A percentile compares a stretch with the other conserved stretches of the same genome.
Evolutionary conservation across 2,888 invertebrate genomes (phyloP).

Genomic region (Hylaea fasciaria): DNA sequence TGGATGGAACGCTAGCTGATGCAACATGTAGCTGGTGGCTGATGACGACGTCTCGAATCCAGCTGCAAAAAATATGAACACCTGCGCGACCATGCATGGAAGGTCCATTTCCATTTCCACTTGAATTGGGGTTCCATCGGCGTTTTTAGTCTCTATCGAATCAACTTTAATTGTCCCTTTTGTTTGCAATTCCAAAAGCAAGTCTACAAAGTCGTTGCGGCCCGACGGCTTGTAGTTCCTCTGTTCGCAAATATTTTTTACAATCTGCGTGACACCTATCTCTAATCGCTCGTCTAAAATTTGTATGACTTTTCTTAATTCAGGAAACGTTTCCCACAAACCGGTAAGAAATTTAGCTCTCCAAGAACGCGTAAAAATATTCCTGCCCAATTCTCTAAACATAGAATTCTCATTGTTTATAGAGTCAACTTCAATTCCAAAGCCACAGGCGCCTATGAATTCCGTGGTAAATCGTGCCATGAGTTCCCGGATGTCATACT

Average conservation of each 20-base stretch:
- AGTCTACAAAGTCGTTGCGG: constrained; percentile 64
- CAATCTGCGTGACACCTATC: constrained; percentile 46
- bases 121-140: constrained; percentile 56
- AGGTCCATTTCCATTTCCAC: constrained; percentile 60
- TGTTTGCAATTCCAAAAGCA: constrained; percentile 56
- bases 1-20: constrained; percentile 69
- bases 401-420: constrained; percentile 60
- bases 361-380: constrained; percentile 49
- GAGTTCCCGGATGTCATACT: constrained; percentile 57
- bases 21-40: constrained; percentile 66
- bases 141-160: constrained; percentile 57
- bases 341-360: constrained; percentile 41
- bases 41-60: constrained; percentile 79
- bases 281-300: constrained; percentile 43
- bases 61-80: constrained; percentile 71
- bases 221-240: constrained; percentile 61
- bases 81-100: constrained; percentile 59
- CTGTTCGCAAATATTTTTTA: constrained; percentile 55
- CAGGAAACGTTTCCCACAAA: constrained; percentile 59
- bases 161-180: constrained; percentile 64
- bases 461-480: constrained; percentile 68
- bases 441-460: constrained; percentile 67
- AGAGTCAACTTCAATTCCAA: constrained; percentile 61
- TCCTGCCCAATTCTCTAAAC: constrained; percentile 56
- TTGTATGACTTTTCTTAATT: constrained; percentile 44